Evolutionary conservation across 2,113 vertebrate genomes (phyloP), one percentile per base, ranked within the genome.

Genomic region (Myiozetetes cayanensis): DNA sequence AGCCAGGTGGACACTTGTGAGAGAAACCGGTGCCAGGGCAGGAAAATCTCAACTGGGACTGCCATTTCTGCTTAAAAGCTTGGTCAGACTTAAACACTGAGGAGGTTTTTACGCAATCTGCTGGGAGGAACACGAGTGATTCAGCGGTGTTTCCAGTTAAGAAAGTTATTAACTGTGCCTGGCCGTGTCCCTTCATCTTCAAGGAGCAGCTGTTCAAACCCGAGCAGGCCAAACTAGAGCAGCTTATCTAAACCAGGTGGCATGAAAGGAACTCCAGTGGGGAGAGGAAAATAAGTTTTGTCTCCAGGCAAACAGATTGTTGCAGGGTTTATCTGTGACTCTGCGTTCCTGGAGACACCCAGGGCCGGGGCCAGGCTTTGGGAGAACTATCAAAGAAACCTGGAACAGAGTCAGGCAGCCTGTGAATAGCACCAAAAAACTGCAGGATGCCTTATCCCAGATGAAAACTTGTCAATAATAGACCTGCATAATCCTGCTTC

Each of bases 201-300:
- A 41, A 65, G 91, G 77, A 94, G 49, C 91, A 96, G 87, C 94
- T 96, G 94, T 75, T 87, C 77, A 53, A 7, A 93, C 76, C 8
- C 4, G 17, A 94, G 20, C 65, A 61, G 88, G 91, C 80, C 35
- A 79, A 94, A 72, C 62, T 85, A 15, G 3, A 87, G 77, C 71
- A 76, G 91, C 85, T 95, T 93, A 93, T 96, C 75, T 77, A 79
- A 97, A 95, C 84, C 94, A 96, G 87, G 93, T 96, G 89, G 61
- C 87, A 83, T 18, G 30, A 79, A 89, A 93, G 78, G 49, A 87
- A 75, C 78, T 94, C 61, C 0, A 33, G 2, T 59, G 44, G 76
- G 78, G 12, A 58, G 67, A 44, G 79, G 84, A 68, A 92, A 93
- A 14, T 80, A 61, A 79, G 81, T 91, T 89, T 90, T 94, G 89